These are phyloP conservation scores for Semnopithecus entellus DNA, from an alignment of 2,113 vertebrate species.

Conservation along the genomic window DNA sequence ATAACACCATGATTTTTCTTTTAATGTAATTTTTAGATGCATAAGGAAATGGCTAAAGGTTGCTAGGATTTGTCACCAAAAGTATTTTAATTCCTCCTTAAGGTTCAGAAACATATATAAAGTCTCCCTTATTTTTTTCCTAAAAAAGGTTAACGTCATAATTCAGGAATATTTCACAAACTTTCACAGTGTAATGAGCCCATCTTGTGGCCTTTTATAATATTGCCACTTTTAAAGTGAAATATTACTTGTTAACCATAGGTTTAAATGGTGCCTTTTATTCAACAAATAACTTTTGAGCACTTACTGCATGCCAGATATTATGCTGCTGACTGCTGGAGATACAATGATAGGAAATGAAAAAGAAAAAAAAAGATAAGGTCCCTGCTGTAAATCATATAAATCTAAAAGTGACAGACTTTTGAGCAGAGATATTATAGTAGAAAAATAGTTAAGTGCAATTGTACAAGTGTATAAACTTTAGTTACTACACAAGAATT, in stretches of 20 bases:
- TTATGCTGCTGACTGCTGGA: neutral
- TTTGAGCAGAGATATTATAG: neutral
- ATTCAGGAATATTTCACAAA: neutral
- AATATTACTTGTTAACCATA: neutral
- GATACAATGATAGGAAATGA: neutral
- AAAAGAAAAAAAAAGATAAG: neutral
- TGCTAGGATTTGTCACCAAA: conserved; percentile 20
- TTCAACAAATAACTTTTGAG: neutral
- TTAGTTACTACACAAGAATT: neutral
- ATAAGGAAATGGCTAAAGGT: conserved; percentile 31
- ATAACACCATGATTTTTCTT: neutral
- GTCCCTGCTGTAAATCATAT: neutral
- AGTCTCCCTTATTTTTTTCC: neutral
- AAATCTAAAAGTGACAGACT: neutral
- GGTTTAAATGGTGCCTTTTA: neutral
- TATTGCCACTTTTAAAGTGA: conserved; percentile 61
- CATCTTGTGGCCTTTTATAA: conserved; percentile 77
- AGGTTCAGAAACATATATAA: conserved; percentile 23
- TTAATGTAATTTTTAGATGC: conserved; percentile 40
- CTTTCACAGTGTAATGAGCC: conserved; percentile 70
- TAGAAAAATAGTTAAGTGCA: neutral
- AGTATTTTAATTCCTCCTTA: conserved; percentile 49
- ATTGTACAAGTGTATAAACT: neutral
- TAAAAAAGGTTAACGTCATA: neutral
- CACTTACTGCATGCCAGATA: neutral